Evolutionary conservation across 2,113 vertebrate species (phyloP).

Genomic region (Myrmophylax atrothorax): DNA sequence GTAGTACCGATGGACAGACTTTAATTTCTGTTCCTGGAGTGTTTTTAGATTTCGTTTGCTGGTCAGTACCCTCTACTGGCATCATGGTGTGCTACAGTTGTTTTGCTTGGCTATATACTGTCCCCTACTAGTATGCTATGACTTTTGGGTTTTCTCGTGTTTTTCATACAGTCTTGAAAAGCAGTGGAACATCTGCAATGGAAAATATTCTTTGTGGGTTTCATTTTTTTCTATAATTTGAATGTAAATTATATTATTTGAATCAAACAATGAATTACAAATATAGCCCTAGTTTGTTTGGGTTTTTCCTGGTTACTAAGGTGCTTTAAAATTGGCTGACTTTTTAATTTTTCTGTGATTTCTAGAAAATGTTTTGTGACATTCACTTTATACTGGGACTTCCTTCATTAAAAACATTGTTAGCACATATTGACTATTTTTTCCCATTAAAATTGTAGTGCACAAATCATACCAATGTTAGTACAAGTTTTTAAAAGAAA

Average conservation of each 20-base stretch:
- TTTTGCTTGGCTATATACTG: neutral
- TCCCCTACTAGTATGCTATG: neutral
- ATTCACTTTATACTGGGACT: neutral
- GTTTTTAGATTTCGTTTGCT: neutral
- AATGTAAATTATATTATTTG: neutral
- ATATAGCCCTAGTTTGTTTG: neutral
- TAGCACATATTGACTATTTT: neutral
- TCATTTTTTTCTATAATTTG: neutral
- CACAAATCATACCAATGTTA: neutral
- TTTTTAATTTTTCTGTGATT: neutral
- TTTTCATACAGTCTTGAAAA: neutral
- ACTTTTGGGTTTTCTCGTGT: neutral
- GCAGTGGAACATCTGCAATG: neutral
- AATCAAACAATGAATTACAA: neutral
- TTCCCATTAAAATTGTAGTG: neutral
- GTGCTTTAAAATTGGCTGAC: neutral
- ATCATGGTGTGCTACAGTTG: neutral
- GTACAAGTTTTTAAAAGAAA: neutral
- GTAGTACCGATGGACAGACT: neutral
- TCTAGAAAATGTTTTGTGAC: neutral
- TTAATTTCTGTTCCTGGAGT: neutral
- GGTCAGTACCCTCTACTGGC: constrained; percentile 23
- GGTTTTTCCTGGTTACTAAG: neutral
- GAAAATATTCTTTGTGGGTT: neutral
- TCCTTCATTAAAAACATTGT: neutral